Base-by-base conservation (phyloP, 2,113 vertebrate species). In the Heterotis niloticus region DNA sequence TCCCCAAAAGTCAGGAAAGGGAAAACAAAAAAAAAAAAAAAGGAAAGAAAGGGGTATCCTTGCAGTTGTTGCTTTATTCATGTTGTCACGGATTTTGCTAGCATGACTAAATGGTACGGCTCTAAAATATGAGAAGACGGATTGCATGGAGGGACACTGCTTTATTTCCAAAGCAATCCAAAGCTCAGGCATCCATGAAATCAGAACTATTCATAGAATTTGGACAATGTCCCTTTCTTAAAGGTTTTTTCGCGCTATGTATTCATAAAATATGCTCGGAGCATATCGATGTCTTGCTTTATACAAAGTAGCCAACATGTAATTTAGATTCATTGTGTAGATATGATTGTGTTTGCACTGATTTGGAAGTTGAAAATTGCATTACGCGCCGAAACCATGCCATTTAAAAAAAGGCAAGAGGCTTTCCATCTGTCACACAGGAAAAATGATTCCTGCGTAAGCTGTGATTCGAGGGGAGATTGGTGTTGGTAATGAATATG, bases 261-360 rank as follows among this genome's bases (percentile, higher is more conserved):
- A 34, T 18, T 44, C 62, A 52, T n/a, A 65, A 52, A 62, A 44
- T 65, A 77, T 29, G 75, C 52, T 64, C 24, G 7, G 34, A 44
- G 56, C 57, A 60, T 34, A 76, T 18, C 64, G 75, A 76, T 51
- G 62, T 20, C n/a, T 52, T 29, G 14, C 62, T 65, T 77, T 77
- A 65, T 51, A 12, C 34, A 62, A 76, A 74, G 29, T 18, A 51
- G 29, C 16, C 23, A 34, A 77, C 75, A 44, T 77, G 56, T 64
- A 64, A 77, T 77, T 77, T n/a, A 52, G 75, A 77, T 65, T 77
- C 52, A 77, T 77, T 65, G 75, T 64, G 5, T 18, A 64, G 62
- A 77, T 77, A 52, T 29, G 74, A 64, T 14, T 77, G 44, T 77
- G 62, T 64, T 77, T 77, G 75, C 29, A 64, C 44, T 77, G 75